Evolutionary conservation across 2,797 vertebrate species (phyloP).

Genomic region (Propithecus perrieri): DNA sequence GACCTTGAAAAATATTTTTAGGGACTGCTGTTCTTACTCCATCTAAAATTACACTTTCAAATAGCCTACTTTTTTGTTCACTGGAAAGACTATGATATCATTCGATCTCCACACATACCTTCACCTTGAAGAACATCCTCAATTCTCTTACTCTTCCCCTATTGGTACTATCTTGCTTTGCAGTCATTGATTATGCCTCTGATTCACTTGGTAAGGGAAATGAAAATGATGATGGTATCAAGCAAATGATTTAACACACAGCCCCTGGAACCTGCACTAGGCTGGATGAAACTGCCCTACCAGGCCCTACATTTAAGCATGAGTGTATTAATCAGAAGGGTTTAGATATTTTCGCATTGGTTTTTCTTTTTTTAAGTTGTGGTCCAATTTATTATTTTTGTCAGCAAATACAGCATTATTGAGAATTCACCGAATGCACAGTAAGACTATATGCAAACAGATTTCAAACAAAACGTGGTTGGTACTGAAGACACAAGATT

Average conservation of each 20-base stretch:
- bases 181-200: neutral
- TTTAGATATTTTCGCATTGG: neutral
- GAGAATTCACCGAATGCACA: neutral
- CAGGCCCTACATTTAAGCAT: neutral
- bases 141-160: neutral
- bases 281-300: neutral
- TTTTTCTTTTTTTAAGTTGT: neutral
- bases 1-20: neutral
- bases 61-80: neutral
- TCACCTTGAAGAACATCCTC: neutral
- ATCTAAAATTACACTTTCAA: neutral
- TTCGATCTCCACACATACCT: neutral
- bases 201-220: neutral
- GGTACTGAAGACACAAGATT: neutral
- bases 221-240: neutral
- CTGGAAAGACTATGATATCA: neutral
- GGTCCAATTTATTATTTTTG: conserved; percentile 20
- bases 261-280: neutral
- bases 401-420: neutral
- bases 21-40: neutral
- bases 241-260: neutral
- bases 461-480: conserved; percentile 20
- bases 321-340: neutral
- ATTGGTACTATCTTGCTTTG: neutral
- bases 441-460: neutral